These are phyloP conservation scores for Resseliella maxima DNA, from an alignment of 2,888 invertebrate genomes.

Conservation along the genomic window DNA sequence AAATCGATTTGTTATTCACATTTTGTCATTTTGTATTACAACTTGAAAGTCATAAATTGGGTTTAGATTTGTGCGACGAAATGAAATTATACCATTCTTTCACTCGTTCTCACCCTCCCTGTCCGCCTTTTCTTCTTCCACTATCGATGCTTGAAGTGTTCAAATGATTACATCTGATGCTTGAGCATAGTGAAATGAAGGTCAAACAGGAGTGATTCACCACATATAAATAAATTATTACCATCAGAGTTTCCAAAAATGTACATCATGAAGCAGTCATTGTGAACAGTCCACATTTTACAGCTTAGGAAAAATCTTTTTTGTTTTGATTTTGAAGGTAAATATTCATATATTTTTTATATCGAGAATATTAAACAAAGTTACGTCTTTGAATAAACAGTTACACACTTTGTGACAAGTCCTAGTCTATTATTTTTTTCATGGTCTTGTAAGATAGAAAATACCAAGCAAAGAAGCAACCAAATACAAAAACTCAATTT, in stretches of 20 bases:
- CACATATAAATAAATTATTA: neutral
- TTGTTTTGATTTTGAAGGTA: neutral
- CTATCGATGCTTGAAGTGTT: too few species aligned
- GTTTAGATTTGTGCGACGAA: neutral
- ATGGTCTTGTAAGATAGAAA: neutral
- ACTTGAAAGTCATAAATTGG: neutral
- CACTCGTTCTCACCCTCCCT: neutral
- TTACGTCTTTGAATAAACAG: constrained; percentile 10
- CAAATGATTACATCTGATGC: too few species aligned
- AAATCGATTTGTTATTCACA: constrained; percentile 30
- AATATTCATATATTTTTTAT: neutral
- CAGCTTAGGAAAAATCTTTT: neutral
- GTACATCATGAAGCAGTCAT: neutral
- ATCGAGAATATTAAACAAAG: neutral
- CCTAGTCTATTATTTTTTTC: too few species aligned
- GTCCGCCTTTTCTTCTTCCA: too few species aligned
- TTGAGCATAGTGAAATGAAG: too few species aligned
- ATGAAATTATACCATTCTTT: too few species aligned
- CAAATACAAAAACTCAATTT: constrained; percentile 35
- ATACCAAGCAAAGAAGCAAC: too few species aligned
- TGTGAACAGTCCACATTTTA: neutral
- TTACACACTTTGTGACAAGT: constrained; percentile 33
- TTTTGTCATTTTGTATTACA: neutral
- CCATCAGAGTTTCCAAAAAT: neutral
- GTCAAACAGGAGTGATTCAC: neutral